Conservation (phyloP, 2,797 vertebrate species). For the Etheostoma perlongum region DNA sequence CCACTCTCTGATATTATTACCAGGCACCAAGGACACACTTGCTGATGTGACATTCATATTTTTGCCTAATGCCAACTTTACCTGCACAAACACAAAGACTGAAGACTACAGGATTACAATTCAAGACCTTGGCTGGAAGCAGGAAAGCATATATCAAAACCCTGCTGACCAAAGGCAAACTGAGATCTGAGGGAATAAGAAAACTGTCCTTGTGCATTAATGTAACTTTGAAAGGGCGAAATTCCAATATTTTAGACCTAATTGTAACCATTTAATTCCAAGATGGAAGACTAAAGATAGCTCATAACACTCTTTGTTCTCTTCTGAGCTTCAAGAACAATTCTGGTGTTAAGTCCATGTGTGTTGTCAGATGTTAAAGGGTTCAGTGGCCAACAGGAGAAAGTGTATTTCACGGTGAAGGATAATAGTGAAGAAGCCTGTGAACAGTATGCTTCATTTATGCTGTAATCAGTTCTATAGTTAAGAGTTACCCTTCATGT, state of each 20-base stretch:
- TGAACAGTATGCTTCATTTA: background rate
- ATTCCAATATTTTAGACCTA: background rate
- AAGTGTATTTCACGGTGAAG: background rate
- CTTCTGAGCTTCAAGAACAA: background rate
- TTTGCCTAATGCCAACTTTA: constrained; percentile 8
- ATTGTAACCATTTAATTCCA: background rate
- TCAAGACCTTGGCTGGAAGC: constrained; percentile 43
- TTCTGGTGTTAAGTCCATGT: too few species aligned
- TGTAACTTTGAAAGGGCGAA: constrained; percentile 4
- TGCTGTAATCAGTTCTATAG: background rate
- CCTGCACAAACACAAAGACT: constrained; percentile 1
- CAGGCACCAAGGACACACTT: constrained; percentile 30
- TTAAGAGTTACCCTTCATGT: background rate
- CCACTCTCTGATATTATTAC: background rate
- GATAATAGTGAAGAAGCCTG: background rate
- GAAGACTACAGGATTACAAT: constrained; percentile 21
- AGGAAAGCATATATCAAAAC: constrained; percentile 13
- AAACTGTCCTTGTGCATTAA: constrained; percentile 31
- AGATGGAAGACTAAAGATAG: background rate
- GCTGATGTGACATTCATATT: constrained; percentile 16
- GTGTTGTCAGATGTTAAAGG: background rate
- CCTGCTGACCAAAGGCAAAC: constrained; percentile 46
- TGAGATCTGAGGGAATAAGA: constrained; percentile 19
- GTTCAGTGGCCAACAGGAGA: constrained; percentile 14
- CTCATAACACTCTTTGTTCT: background rate